Evolutionary conservation across 2,797 vertebrate genomes (phyloP).

Genomic region (Dendrocincla fuliginosa): DNA sequence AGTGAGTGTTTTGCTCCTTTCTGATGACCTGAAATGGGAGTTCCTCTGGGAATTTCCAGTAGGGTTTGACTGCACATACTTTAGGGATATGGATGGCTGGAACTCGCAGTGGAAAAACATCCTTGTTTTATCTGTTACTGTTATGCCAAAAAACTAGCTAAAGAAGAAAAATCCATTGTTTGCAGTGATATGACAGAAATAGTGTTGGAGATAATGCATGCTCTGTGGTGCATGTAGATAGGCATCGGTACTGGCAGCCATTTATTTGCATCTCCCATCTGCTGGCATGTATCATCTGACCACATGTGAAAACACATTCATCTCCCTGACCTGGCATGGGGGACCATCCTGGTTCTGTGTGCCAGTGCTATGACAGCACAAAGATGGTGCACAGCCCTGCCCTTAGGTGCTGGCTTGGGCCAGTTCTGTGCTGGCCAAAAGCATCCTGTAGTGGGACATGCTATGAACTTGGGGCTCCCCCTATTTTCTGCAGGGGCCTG

Average conservation of each 20-base stretch:
- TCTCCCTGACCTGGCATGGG: rapidly evolving
- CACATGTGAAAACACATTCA: background rate
- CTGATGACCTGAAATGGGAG: background rate
- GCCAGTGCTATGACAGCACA: background rate
- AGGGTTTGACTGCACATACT: background rate
- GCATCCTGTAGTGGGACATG: background rate
- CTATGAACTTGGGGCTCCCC: rapidly evolving
- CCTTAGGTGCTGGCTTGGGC: background rate
- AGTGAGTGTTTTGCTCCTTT: background rate
- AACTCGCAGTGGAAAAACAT: background rate
- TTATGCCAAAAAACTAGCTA: background rate
- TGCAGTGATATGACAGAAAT: background rate
- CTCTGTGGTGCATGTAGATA: background rate
- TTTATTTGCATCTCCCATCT: background rate
- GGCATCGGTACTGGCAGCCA: background rate
- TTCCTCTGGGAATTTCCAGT: background rate
- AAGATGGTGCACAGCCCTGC: background rate
- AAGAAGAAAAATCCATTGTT: background rate
- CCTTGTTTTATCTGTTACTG: background rate
- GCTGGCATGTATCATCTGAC: background rate
- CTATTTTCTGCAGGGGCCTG: background rate
- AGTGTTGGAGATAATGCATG: rapidly evolving
- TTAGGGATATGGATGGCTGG: background rate
- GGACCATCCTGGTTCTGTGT: rapidly evolving
- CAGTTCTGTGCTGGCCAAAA: background rate